A percentile compares a stretch with the other conserved stretches of the same genome.
Evolutionary conservation across 2,888 invertebrate species (phyloP).

Genomic region (Neoascia interrupta): DNA sequence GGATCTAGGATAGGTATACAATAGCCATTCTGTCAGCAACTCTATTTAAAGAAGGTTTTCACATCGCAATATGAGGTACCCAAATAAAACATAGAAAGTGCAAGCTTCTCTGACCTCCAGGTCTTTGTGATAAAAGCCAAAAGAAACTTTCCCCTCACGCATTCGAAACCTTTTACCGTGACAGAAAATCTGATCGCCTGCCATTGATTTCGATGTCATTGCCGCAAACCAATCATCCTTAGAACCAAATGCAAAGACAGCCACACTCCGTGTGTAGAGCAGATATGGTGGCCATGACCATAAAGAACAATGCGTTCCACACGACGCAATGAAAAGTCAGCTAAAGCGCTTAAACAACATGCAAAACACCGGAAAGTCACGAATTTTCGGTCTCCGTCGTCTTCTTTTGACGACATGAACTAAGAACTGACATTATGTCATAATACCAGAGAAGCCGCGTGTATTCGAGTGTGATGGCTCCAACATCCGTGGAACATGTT

Average conservation of each 20-base stretch:
- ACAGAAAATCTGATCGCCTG: constrained; percentile 43
- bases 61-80: too few relatives aligned
- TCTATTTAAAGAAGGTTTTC: too few relatives aligned
- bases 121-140: too few relatives aligned
- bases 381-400: constrained; percentile 54
- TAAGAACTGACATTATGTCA: constrained; percentile 67
- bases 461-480: constrained; percentile 21
- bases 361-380: constrained; percentile 64
- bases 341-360: constrained; percentile 26
- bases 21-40: too few relatives aligned
- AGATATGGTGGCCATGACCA: constrained; percentile 13
- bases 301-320: constrained; percentile 69
- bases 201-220: constrained; percentile 64
- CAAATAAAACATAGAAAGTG: too few relatives aligned
- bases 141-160: constrained; percentile 61
- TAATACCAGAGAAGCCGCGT: constrained; percentile 31
- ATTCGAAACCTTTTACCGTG: constrained; percentile 43
- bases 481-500: constrained; percentile 53
- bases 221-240: constrained; percentile 52
- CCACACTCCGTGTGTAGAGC: too few relatives aligned
- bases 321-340: constrained; percentile 54
- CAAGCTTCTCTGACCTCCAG: too few relatives aligned
- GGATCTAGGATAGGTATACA: too few relatives aligned
- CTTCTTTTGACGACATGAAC: constrained; percentile 58
- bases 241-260: too few relatives aligned